Evolutionary conservation across 2,797 vertebrate genomes (phyloP).

Genomic region (Xenopus petersii): DNA sequence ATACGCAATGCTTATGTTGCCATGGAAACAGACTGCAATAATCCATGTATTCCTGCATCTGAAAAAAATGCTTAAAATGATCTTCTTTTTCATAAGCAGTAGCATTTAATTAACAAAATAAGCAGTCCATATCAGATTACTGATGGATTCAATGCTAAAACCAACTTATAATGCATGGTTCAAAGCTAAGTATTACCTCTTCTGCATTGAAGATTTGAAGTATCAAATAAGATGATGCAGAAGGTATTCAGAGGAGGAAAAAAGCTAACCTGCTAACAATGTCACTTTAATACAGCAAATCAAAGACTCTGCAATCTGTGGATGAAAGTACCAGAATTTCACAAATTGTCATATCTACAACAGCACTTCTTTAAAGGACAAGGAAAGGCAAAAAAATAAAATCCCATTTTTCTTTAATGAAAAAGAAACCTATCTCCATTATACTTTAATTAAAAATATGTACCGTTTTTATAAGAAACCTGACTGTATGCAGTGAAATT

Average conservation of each 20-base stretch:
- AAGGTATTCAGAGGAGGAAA: background rate
- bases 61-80: conserved; percentile 6
- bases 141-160: background rate
- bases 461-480: no score
- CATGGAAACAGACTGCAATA: conserved; percentile 19
- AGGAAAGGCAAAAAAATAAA: no score
- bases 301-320: no score
- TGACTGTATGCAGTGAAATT: no score
- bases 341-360: no score
- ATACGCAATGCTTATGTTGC: conserved; percentile 20
- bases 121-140: background rate
- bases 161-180: background rate
- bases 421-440: no score
- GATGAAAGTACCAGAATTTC: no score
- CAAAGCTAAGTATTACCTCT: background rate
- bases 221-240: background rate
- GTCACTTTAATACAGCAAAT: no score
- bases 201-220: background rate
- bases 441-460: no score
- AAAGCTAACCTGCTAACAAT: background rate
- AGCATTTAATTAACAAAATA: background rate
- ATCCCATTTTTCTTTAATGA: no score
- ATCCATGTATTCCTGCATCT: background rate
- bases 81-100: background rate
- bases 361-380: no score